Evolutionary conservation across 2,113 vertebrate species (phyloP), one percentile per base, ranked within the genome.

Genomic region (Chlorocebus sabaeus): DNA sequence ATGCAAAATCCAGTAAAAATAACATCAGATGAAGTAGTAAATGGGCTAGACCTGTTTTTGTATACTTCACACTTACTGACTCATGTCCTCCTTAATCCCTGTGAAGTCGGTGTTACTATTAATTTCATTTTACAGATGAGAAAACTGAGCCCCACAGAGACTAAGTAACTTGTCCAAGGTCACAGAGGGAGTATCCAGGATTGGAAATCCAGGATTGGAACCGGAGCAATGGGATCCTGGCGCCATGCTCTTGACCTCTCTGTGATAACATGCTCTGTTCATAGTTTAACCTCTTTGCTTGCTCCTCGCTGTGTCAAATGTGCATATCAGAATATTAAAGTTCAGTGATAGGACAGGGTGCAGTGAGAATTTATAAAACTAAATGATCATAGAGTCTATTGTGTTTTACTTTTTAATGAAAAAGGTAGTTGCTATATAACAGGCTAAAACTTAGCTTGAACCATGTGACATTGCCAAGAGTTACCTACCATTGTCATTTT

Each of bases 1-100:
- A 64, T 67, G 45, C 45, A 32, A 67, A 81, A 88, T 13, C 52
- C n/a, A 43, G 0, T 81, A 81, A 67, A 0, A 23, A n/a, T 57
- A 64, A 64, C 61, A 64, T 30, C 61, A 13, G 25, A 61, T 64
- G 27, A 64, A 12, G 61, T 64, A 64, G 61, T 30, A 30, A 55
- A 23, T 5, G 18, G 30, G 35, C 50, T 40, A 14, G 43, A 4
- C 0, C 14, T 11, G 5, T 45, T n/a, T 22, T 30, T 68, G 1
- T 4, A 0, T 48, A 14, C 48, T 70, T 55, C 64, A 10, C 16
- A 7, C 14, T 70, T 16, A 30, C 22, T 48, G 61, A 93, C 48
- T 32, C 52, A 5, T 14, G 6, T 57, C n/a, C 16, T 75, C 55
- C 38, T 81, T 25, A 3, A 64, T 4, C 4, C 57, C 5, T 18